phyloP scores from a whole-genome alignment of 2,113 vertebrate genomes.

The Lepus europaeus region DNA sequence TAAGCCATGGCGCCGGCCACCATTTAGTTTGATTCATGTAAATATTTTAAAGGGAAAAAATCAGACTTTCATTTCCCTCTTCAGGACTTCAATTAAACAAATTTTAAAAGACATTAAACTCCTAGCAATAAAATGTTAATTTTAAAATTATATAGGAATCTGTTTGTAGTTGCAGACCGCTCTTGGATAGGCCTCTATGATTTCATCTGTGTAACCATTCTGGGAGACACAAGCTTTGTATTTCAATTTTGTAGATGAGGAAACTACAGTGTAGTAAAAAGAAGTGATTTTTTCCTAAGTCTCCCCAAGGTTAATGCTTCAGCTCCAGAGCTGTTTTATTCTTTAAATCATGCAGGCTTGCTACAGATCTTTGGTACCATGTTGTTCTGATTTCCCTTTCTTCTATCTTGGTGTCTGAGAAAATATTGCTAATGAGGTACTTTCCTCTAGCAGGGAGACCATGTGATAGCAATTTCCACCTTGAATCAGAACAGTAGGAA shows the following conservation, averaged over 20 bases:
- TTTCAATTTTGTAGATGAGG: neutral
- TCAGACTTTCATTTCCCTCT: neutral
- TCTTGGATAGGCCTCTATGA: neutral
- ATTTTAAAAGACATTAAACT: neutral
- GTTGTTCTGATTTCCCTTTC: conserved; percentile 45
- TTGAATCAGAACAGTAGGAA: conserved; percentile 60
- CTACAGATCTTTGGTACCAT: neutral
- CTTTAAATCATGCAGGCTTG: neutral
- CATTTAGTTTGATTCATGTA: neutral
- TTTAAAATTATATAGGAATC: neutral
- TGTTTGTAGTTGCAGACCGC: neutral
- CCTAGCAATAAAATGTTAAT: conserved; percentile 12
- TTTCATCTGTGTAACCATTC: neutral
- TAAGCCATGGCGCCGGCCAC: too few relatives aligned
- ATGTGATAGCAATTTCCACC: conserved; percentile 72
- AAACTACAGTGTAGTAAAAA: neutral
- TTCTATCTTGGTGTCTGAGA: conserved; percentile 17
- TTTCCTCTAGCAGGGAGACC: conserved; percentile 55
- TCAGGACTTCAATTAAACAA: neutral
- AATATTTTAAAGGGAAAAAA: conserved; percentile 35
- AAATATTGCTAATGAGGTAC: conserved; percentile 72
- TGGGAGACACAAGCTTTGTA: neutral
- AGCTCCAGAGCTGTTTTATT: neutral
- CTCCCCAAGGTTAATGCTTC: neutral
- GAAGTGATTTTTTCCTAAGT: conserved; percentile 16